phyloP scores from a whole-genome alignment of 2,113 vertebrate species.

The Poicephalus gulielmi region DNA sequence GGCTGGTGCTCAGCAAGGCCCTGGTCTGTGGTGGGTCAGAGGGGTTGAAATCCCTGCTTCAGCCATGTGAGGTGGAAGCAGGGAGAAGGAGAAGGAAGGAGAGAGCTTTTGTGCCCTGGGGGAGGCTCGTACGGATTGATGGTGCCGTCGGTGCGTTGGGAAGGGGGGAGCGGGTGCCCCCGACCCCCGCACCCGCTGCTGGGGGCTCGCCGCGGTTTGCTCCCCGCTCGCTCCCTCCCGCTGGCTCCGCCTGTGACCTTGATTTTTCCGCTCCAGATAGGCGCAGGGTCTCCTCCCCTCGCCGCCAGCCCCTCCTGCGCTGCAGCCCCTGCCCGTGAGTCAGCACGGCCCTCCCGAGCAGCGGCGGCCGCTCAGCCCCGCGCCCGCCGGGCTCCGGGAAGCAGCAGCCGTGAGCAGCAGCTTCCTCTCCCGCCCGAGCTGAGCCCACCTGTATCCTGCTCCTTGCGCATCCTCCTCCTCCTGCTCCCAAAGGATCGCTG shows the following conservation, averaged over 20 bases:
- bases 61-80: background rate
- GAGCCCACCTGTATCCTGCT: background rate
- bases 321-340: constrained; percentile 69
- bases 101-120: background rate
- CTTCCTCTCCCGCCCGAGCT: background rate
- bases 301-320: background rate
- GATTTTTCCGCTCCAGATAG: constrained; percentile 44
- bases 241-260: constrained; percentile 54
- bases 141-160: background rate
- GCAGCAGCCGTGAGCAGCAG: background rate
- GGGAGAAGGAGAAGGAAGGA: background rate
- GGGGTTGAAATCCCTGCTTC: background rate
- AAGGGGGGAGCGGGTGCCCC: background rate
- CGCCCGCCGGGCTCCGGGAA: background rate
- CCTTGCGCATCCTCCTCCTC: background rate
- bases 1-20: background rate
- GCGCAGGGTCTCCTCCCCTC: constrained; percentile 35
- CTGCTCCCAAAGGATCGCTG: background rate
- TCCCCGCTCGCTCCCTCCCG: rapidly evolving
- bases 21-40: background rate
- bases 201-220: background rate
- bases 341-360: constrained; percentile 69
- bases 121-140: background rate
- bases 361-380: background rate
- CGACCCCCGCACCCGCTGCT: background rate